Base-by-base conservation (phyloP, 1,140 invertebrate species). In the Meloidogyne floridensis region DNA sequence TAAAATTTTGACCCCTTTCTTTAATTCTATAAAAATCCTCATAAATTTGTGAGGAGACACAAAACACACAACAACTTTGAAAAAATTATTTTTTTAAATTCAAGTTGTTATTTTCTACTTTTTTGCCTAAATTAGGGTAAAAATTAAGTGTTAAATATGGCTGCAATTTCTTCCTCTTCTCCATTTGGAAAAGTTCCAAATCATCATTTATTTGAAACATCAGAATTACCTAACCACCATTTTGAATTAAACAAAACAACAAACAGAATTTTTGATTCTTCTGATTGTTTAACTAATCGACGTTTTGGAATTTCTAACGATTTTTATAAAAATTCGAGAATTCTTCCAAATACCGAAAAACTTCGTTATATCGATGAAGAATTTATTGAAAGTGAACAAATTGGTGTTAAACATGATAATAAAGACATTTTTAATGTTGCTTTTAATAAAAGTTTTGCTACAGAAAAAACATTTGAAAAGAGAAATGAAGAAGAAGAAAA, bases 281-380 rank as follows among this genome's bases (percentile, higher is more conserved):
- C 11, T 59, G 15, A 59, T 15, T 47, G 47, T 47, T 7, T 47
- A 47, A 59, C 13, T 65, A n/a, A 65, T 65, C 15, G n/a, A 65
- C 59, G n/a, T 65, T 65, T 65, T 59, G 13, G 56, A 59, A 59
- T 59, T 65, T 65, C n/a, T 65, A 65, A 18, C n/a, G 6, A 65
- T 65, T 65, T 65, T 18, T 18, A 65, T 59, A 13, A 59, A 59
- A 59, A 59, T 59, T 59, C 56, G 2, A 59, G 15, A 59, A 3
- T 59, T 15, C 4, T 3, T n/a, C 5, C 59, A 65, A 65, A 65
- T n/a, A n/a, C n/a, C 15, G 59, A 65, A 18, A 65, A 65, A 65
- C n/a, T 65, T n/a, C 15, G 59, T n/a, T 65, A n/a, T 65, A 65
- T 65, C n/a, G 59, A 65, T 65, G 59, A 65, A 65, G 59, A 65